phyloP scores from a whole-genome alignment of 2,797 vertebrate genomes.

The Galago senegalensis region DNA sequence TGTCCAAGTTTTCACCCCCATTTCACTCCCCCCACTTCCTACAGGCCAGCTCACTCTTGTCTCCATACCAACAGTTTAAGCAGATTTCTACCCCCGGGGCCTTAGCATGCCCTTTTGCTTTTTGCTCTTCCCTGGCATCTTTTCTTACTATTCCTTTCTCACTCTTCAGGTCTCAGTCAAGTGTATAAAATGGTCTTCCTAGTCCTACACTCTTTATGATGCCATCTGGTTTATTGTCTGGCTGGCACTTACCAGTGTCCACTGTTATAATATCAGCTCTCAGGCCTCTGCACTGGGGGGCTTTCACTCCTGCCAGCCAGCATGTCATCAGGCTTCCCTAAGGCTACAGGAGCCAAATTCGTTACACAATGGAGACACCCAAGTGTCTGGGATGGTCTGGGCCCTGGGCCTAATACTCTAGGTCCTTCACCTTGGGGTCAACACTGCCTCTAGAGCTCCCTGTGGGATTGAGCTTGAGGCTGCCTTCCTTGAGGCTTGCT shows the following conservation, averaged over 20 bases:
- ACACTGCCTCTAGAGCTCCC: background rate
- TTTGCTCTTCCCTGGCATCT: background rate
- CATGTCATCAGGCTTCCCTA: background rate
- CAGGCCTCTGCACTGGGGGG: background rate
- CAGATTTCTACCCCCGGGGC: background rate
- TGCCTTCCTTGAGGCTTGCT: background rate
- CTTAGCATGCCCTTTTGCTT: background rate
- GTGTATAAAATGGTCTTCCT: background rate
- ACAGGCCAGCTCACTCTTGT: background rate
- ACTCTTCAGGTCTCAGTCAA: background rate
- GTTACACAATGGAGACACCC: background rate
- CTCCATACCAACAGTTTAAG: fast-evolving
- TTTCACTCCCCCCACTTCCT: background rate
- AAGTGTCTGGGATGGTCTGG: background rate
- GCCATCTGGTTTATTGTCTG: background rate
- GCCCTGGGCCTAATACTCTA: background rate
- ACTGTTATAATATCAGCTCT: background rate
- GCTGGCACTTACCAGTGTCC: background rate
- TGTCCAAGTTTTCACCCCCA: background rate
- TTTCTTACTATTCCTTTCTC: background rate
- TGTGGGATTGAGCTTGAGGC: background rate
- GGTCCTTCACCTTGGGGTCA: background rate
- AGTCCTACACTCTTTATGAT: background rate
- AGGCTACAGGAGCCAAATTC: background rate
- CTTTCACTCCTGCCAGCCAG: background rate